Evolutionary conservation across 2,113 vertebrate genomes (phyloP), one percentile per base, ranked within the genome.

Genomic region (Caranx melampygus): DNA sequence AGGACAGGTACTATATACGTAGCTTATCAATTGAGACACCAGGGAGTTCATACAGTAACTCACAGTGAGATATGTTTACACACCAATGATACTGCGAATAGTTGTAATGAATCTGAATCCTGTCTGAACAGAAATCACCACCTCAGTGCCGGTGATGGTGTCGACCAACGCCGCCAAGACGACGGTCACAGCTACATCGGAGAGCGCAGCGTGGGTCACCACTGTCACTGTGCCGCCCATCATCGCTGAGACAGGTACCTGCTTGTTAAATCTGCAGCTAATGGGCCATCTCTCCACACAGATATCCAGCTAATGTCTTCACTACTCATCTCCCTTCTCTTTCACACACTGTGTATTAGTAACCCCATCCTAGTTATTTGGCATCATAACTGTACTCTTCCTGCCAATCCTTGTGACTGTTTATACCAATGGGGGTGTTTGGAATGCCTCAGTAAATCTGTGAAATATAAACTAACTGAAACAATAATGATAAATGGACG

Each of bases 211-310:
- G 35, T 85, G 86, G 92, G 63, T 91, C 69, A 91, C 91, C 49
- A 93, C 91, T 0, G 85, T 75, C 58, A 89, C 88, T 6, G 67
- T 87, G 15, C 88, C 91, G 3, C 78, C 87, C n/a, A 20, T 93
- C 72, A 49, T 89, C 57, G 75, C 89, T 57, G 75, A 83, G 0
- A 93, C 93, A 93, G 94, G 95, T 95, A 87, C 14, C n/a, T 21
- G 52, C 45, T 34, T 57, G 20, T 42, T 72, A 52, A 65, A 62
- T 33, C 31, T 33, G 33, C 18, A 42, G 3, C 26, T 4, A 33
- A 16, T n/a, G 9, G 5, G 26, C 35, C 57, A 6, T 18, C 37
- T n/a, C 18, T 44, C 45, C 13, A 1, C 45, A 21, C 7, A 18
- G 26, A 26, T 26, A 35, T 8, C 33, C 14, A 49, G 42, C 6